These are phyloP conservation scores for Chlorodrepanis virens DNA, from an alignment of 2,113 vertebrate genomes.

Conservation along the genomic window DNA sequence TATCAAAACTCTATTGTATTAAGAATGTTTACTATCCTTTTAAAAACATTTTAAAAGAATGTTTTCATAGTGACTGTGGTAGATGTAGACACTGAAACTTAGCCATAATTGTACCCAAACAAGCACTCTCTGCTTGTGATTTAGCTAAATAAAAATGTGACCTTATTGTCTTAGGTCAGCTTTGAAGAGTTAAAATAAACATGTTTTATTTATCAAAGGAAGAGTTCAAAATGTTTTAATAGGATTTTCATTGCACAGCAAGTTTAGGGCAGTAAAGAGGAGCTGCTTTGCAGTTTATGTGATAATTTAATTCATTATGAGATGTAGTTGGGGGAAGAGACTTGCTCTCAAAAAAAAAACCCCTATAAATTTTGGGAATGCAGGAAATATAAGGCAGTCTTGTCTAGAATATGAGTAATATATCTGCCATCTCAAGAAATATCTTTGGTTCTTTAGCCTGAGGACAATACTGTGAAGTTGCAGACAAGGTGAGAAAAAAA, in stretches of 20 bases:
- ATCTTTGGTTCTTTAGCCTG: background rate
- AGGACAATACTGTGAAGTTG: background rate
- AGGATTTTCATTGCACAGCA: background rate
- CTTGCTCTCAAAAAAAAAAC: background rate
- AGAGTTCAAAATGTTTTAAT: background rate
- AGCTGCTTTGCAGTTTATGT: background rate
- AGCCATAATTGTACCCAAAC: background rate
- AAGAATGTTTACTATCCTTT: background rate
- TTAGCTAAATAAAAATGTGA: background rate
- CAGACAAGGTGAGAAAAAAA: background rate
- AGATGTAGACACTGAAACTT: background rate
- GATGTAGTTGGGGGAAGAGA: background rate
- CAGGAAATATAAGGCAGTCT: background rate
- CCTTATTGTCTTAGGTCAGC: background rate
- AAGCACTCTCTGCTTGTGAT: background rate
- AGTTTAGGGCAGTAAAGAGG: background rate
- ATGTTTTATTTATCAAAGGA: background rate
- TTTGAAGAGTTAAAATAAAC: background rate
- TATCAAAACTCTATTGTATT: background rate
- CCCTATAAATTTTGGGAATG: background rate
- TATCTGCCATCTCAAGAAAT: background rate
- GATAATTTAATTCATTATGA: background rate
- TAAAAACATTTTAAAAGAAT: background rate
- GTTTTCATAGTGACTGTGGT: background rate
- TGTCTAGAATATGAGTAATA: background rate